Conservation (phyloP, 2,888 invertebrate species). For the Ectemnius continuus region DNA sequence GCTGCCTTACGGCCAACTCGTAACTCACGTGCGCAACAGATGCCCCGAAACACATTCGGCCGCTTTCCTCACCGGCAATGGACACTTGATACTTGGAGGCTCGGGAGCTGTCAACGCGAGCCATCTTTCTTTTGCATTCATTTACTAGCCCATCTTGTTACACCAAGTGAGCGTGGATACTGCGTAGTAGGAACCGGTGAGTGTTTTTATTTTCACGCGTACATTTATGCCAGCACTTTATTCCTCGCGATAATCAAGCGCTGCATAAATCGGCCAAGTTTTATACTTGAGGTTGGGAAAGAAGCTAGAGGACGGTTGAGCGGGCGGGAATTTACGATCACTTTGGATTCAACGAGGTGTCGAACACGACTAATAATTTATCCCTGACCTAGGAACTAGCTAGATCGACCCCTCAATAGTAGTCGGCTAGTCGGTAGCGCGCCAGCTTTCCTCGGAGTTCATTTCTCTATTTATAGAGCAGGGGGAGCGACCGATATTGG, state of each 20-base stretch:
- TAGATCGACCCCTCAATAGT: slow-evolving; percentile 29
- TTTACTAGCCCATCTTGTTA: too few relatives aligned
- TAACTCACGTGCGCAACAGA: slow-evolving; percentile 70
- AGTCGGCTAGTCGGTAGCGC: slow-evolving; percentile 23
- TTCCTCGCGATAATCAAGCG: background rate
- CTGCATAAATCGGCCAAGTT: background rate
- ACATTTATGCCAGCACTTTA: background rate
- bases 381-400: slow-evolving; percentile 34
- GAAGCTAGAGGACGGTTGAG: too few relatives aligned
- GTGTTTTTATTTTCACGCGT: too few relatives aligned
- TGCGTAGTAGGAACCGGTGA: too few relatives aligned
- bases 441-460: slow-evolving; percentile 33
- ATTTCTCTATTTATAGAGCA: slow-evolving; percentile 47
- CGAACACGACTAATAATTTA: slow-evolving; percentile 29
- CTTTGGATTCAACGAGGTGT: slow-evolving; percentile 13
- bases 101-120: background rate
- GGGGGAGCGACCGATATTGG: slow-evolving; percentile 17
- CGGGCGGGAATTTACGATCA: too few relatives aligned
- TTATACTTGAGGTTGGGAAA: background rate
- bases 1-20: slow-evolving; percentile 49
- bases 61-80: slow-evolving; percentile 11
- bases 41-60: slow-evolving; percentile 56
- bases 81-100: slow-evolving; percentile 48
- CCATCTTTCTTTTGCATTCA: too few relatives aligned
- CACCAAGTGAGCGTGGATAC: too few relatives aligned